Evolutionary conservation across 1,140 invertebrate genomes (phyloP).

Genomic region (Oryzaephilus surinamensis): DNA sequence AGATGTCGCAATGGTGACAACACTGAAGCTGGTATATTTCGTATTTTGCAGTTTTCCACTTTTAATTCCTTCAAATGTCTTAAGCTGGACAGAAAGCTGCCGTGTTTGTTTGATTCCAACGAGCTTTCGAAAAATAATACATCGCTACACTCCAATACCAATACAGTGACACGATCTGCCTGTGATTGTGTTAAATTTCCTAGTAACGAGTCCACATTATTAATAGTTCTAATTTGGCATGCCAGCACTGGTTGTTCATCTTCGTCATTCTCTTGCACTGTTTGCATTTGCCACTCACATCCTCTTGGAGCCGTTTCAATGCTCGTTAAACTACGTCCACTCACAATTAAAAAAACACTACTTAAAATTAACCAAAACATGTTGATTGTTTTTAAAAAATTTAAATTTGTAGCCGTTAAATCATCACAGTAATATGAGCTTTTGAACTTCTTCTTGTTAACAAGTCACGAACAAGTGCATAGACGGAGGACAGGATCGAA

Average conservation of each 20-base stretch:
- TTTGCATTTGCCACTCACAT: constrained; percentile 54
- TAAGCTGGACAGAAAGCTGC: constrained; percentile 53
- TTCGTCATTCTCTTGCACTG: constrained; percentile 40
- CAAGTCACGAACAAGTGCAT: neutral
- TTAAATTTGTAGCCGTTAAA: no score
- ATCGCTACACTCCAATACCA: constrained; percentile 68
- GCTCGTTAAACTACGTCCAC: constrained; percentile 24
- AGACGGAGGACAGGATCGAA: no score
- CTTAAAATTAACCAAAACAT: constrained; percentile 15
- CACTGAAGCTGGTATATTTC: constrained; percentile 55
- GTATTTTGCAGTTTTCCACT: constrained; percentile 70
- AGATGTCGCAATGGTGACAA: constrained; percentile 57
- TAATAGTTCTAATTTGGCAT: constrained; percentile 63
- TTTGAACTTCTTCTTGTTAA: neutral
- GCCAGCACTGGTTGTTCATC: constrained; percentile 42
- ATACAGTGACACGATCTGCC: constrained; percentile 53
- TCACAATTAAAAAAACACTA: constrained; percentile 3
- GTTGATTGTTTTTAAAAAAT: neutral
- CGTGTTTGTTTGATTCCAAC: constrained; percentile 45
- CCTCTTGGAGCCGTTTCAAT: constrained; percentile 47
- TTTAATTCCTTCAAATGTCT: constrained; percentile 55
- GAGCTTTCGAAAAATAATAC: constrained; percentile 68
- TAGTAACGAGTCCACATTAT: constrained; percentile 55
- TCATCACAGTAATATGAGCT: no score
- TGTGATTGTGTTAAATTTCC: constrained; percentile 53